Evolutionary conservation across 2,888 invertebrate genomes (phyloP).

Genomic region (Zeuzera pyrina): DNA sequence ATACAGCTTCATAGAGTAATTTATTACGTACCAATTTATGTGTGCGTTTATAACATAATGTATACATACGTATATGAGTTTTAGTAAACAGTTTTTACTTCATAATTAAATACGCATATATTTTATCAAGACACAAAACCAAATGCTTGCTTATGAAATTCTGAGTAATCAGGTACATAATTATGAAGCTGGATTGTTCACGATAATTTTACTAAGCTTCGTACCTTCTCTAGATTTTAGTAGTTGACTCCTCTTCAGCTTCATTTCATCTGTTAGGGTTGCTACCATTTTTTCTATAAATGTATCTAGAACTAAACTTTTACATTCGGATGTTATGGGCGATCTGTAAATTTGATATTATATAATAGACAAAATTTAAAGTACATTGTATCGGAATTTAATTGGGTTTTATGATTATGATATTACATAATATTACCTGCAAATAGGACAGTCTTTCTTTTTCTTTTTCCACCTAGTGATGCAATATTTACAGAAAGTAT

Average conservation of each 20-base stretch:
- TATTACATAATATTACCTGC: no score
- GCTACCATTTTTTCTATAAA: constrained; percentile 81
- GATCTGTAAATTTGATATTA: constrained; percentile 29
- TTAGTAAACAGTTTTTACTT: no score
- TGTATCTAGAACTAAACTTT: constrained; percentile 78
- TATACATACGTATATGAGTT: no score
- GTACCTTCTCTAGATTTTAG: constrained; percentile 65
- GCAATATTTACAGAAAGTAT: constrained; percentile 82
- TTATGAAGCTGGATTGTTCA: constrained; percentile 57
- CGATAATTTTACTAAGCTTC: no score
- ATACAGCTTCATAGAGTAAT: constrained; percentile 58
- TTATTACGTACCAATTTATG: no score
- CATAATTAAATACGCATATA: no score
- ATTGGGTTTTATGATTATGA: no score
- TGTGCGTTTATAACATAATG: no score
- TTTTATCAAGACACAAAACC: no score
- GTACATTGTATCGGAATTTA: no score
- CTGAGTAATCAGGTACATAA: no score
- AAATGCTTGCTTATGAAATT: no score
- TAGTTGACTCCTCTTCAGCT: constrained; percentile 67
- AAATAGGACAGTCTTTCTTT: constrained; percentile 81
- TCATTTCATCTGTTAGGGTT: constrained; percentile 73
- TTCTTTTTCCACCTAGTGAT: constrained; percentile 80
- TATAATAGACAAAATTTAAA: background rate
- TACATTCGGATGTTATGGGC: constrained; percentile 60